Conservation (phyloP, 2,888 invertebrate species). For the Hesperia comma region DNA sequence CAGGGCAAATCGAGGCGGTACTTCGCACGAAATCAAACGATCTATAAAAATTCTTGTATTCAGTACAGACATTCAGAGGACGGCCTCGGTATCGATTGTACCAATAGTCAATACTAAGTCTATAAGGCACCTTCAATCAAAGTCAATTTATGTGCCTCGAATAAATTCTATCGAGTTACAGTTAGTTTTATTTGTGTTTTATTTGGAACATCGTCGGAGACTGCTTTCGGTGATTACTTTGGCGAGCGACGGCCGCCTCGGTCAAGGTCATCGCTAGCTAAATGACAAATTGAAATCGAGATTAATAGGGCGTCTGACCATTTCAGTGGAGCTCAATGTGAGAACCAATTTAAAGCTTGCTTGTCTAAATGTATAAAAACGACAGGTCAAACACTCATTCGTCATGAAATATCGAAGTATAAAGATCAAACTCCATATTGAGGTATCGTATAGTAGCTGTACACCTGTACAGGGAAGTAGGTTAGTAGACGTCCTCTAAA, state of each 20-base stretch:
- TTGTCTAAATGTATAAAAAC: too few species aligned
- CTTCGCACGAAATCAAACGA: neutral
- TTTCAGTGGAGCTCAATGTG: too few species aligned
- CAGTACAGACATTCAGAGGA: neutral
- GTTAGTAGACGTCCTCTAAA: too few species aligned
- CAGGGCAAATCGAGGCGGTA: neutral
- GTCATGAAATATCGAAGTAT: too few species aligned
- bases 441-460: too few species aligned
- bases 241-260: too few species aligned
- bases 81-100: neutral
- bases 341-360: too few species aligned
- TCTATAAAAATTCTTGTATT: constrained; percentile 1
- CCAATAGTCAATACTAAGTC: neutral
- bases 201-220: neutral
- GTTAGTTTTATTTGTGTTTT: constrained; percentile 14
- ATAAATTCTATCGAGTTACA: constrained; percentile 15
- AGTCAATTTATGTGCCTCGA: constrained; percentile 20
- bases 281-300: neutral
- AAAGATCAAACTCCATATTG: too few species aligned
- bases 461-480: too few species aligned
- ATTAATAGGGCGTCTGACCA: neutral
- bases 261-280: neutral
- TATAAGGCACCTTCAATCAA: constrained; percentile 25
- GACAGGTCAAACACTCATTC: too few species aligned
- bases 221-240: neutral